Conservation (phyloP, 2,113 vertebrate genomes). For the Chaetops frenatus region DNA sequence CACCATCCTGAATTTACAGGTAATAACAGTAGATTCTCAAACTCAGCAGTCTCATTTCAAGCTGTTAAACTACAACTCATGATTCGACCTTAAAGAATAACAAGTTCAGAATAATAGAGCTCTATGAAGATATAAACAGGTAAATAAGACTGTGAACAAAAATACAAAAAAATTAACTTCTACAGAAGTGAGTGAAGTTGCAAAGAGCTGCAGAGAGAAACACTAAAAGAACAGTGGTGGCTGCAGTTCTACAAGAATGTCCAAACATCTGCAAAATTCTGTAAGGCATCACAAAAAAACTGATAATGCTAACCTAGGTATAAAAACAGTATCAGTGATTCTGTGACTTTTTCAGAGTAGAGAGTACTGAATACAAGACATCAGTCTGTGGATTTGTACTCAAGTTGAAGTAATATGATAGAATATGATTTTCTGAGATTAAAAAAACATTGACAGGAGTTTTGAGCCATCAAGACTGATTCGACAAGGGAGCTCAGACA, state of each 20-base stretch:
- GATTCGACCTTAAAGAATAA: neutral
- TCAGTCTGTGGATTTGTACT: neutral
- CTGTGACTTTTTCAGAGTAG: neutral
- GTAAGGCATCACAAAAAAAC: neutral
- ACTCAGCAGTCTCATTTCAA: neutral
- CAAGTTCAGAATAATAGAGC: neutral
- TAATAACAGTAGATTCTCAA: neutral
- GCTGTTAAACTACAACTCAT: neutral
- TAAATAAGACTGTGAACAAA: neutral
- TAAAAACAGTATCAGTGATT: neutral
- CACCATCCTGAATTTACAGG: neutral
- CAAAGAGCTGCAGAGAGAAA: neutral
- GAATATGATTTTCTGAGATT: neutral
- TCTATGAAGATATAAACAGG: neutral
- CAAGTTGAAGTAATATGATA: neutral
- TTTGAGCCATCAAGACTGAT: neutral
- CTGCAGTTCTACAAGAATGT: neutral
- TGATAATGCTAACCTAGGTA: neutral
- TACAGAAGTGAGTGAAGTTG: neutral
- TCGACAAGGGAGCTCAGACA: neutral
- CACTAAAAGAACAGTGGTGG: neutral
- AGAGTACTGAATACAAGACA: neutral
- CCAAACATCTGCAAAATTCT: neutral
- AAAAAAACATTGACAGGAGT: neutral
- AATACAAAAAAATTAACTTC: neutral